phyloP scores from a whole-genome alignment of 2,888 invertebrate species.

The Eupithecia pulchellata region DNA sequence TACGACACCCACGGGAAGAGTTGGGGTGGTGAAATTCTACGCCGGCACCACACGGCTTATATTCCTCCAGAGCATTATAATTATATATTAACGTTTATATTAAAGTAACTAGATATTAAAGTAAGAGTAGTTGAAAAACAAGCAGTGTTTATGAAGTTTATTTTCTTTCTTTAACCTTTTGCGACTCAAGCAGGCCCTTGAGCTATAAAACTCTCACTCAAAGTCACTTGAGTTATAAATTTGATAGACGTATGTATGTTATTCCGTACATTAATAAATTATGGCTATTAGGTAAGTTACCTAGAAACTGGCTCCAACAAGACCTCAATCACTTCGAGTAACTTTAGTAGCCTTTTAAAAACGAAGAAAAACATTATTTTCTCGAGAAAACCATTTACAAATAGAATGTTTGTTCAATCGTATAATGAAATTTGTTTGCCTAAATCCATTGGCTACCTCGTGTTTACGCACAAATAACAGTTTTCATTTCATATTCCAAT shows the following conservation, averaged over 20 bases:
- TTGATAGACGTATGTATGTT: too few species aligned
- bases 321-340: background rate
- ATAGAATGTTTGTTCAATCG: slow-evolving; percentile 4
- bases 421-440: slow-evolving; percentile 9
- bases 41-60: too few species aligned
- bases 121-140: background rate
- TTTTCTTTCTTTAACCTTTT: background rate
- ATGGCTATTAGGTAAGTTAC: background rate
- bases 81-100: too few species aligned
- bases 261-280: too few species aligned
- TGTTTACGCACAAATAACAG: slow-evolving; percentile 7
- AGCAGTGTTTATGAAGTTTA: background rate
- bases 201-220: too few species aligned
- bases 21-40: too few species aligned
- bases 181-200: background rate
- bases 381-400: background rate
- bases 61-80: too few species aligned
- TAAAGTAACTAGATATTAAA: too few species aligned
- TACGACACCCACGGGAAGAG: too few species aligned
- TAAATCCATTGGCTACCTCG: slow-evolving; percentile 1
- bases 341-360: background rate
- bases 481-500: slow-evolving; percentile 14
- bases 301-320: background rate
- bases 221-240: background rate
- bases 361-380: background rate